phyloP scores from a whole-genome alignment of 2,888 invertebrate species.

The Argynnis bischoffii region DNA sequence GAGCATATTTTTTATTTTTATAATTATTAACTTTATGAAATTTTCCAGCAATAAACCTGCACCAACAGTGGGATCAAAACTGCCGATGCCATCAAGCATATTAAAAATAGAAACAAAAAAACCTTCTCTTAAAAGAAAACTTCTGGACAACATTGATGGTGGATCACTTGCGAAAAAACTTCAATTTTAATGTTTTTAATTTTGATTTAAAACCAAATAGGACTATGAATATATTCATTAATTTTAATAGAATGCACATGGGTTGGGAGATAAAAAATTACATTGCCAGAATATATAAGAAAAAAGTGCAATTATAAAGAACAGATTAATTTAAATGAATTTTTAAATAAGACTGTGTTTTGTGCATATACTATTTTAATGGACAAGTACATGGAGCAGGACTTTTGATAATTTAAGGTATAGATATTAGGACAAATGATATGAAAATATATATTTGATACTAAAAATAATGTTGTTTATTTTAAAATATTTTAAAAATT shows the following conservation, averaged over 20 bases:
- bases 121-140: constrained; percentile 89
- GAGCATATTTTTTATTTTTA: constrained; percentile 1
- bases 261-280: constrained; percentile 5
- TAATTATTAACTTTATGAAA: constrained; percentile 14
- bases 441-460: constrained; percentile 42
- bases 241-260: not conserved
- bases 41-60: constrained; percentile 90
- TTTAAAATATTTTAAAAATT: constrained; percentile 24
- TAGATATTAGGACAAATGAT: constrained; percentile 33
- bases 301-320: constrained; percentile 33
- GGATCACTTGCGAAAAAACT: constrained; percentile 86
- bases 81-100: constrained; percentile 89
- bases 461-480: constrained; percentile 19
- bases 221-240: not conserved
- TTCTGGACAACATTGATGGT: constrained; percentile 87
- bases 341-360: constrained; percentile 20
- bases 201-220: not conserved
- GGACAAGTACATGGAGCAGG: constrained; percentile 35
- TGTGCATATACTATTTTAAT: constrained; percentile 25
- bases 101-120: constrained; percentile 84
- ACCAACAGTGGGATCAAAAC: constrained; percentile 90
- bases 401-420: constrained; percentile 33
- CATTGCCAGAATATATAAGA: constrained; percentile 9
- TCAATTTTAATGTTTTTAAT: constrained; percentile 75
- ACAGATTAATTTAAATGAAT: constrained; percentile 29